Percentiles rank a stretch among this genome's conserved stretches.
phyloP scores from a whole-genome alignment of 1,140 invertebrate species.

The Macrobrachium nipponense region DNA sequence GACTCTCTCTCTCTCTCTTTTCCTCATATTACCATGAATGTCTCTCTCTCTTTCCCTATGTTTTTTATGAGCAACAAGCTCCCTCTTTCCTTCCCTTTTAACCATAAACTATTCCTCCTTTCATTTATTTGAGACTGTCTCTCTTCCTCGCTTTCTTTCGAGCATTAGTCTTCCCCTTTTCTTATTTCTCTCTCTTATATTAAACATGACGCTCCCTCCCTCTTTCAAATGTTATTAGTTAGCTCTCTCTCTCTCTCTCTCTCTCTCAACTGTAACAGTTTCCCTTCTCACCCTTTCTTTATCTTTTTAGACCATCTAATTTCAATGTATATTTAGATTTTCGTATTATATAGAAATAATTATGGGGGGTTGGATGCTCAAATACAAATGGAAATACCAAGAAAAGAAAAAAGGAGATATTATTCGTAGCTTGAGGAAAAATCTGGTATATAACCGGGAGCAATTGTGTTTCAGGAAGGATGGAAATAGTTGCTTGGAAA shows the following conservation, averaged over 20 bases:
- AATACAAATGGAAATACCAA: too few species aligned
- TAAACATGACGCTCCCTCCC: neutral
- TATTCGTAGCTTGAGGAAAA: too few species aligned
- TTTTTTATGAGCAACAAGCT: neutral
- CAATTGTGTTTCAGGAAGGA: too few species aligned
- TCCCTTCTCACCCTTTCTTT: neutral
- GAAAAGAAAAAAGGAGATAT: too few species aligned
- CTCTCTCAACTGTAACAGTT: neutral
- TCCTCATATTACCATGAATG: neutral
- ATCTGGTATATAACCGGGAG: too few species aligned
- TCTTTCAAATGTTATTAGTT: neutral
- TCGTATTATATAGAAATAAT: too few species aligned
- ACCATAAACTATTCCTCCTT: slow-evolving; percentile 7
- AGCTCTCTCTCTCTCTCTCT: slow-evolving; percentile 22
- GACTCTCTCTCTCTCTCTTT: slow-evolving; percentile 22
- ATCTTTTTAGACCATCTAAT: neutral
- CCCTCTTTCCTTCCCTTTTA: slow-evolving; percentile 3
- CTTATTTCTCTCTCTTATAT: neutral
- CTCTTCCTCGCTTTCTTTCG: neutral
- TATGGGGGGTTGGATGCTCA: too few species aligned
- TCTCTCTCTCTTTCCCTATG: neutral
- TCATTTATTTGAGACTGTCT: neutral
- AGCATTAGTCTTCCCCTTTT: too few species aligned
- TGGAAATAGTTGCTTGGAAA: too few species aligned
- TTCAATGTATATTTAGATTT: too few species aligned